Evolutionary conservation across 2,113 vertebrate species (phyloP), one percentile per base, ranked within the genome.

Genomic region (Austrofundulus limnaeus): DNA sequence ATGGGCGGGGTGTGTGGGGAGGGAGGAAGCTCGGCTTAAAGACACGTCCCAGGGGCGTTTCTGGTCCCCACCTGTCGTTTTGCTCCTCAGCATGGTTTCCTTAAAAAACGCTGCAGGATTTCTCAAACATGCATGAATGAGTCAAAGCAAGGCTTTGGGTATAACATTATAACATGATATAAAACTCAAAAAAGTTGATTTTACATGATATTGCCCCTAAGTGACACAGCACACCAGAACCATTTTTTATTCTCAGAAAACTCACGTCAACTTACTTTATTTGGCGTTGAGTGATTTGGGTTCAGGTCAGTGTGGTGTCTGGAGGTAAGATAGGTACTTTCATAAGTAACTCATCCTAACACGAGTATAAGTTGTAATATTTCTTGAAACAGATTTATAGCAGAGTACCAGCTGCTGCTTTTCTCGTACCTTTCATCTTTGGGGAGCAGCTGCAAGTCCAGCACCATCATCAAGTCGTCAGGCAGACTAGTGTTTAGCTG

Each of bases 401-500:
- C 15, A 20, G 5, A 1, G 14, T 42, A 17, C 11, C 48, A 23
- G 28, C 14, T 21, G 38, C 19, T 11, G n/a, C 5, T 12, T 15
- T 11, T 47, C 14, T 10, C 31, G 13, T 41, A 90, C 92, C 86
- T 77, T 47, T 19, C 31, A 46, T 21, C 2, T 64, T 34, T 64
- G 37, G 79, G 41, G 3, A 75, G 63, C 20, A 90, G 60, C 62
- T 82, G 76, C 16, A 92, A 64, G 69, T 88, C 81, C 11, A 91
- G 66, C 43, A 92, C 81, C 0, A 3, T 69, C 81, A 93, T 92
- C 17, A 41, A 41, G 46, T 87, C 37, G 16, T 34, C 47, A 0
- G 81, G 73, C 9, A 92, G 75, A 57, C 60, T 83, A 8, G 52
- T 53, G 61, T 77, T 69, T 34, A 93, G 85, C 92, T 93, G 48